phyloP scores from a whole-genome alignment of 2,888 invertebrate species.

The Dendrolimus pini region DNA sequence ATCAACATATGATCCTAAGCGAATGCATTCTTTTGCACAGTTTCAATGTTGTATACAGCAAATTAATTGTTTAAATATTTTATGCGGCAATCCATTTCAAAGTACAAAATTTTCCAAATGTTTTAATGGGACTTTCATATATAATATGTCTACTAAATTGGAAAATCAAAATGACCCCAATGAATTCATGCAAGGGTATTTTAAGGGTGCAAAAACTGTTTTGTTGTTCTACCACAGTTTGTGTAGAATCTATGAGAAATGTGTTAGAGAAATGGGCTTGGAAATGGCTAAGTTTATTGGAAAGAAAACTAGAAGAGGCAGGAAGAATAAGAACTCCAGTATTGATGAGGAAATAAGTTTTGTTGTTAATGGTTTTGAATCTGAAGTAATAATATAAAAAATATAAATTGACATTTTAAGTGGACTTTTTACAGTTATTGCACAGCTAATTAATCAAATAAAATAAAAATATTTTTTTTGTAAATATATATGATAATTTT shows the following conservation, averaged over 20 bases:
- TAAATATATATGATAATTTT: no score
- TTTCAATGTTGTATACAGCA: slow-evolving; percentile 80
- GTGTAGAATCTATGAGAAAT: slow-evolving; percentile 34
- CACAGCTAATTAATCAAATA: no score
- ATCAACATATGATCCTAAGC: slow-evolving; percentile 72
- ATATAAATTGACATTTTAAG: slow-evolving; percentile 16
- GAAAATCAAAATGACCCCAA: slow-evolving; percentile 72
- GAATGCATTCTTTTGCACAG: slow-evolving; percentile 80
- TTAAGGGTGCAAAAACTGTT: slow-evolving; percentile 51
- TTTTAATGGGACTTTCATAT: slow-evolving; percentile 86
- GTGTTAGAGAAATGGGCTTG: slow-evolving; percentile 37
- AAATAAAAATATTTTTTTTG: no score
- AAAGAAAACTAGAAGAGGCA: slow-evolving; percentile 33
- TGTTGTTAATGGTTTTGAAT: slow-evolving; percentile 58
- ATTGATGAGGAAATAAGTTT: slow-evolving; percentile 40
- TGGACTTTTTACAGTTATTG: no score
- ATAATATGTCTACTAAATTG: slow-evolving; percentile 82
- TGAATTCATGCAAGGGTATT: slow-evolving; percentile 68
- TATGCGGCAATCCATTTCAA: slow-evolving; percentile 78
- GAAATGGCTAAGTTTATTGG: slow-evolving; percentile 30
- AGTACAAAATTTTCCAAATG: slow-evolving; percentile 77
- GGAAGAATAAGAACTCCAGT: slow-evolving; percentile 26
- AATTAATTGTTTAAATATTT: slow-evolving; percentile 78
- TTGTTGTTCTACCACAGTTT: slow-evolving; percentile 52
- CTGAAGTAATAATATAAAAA: slow-evolving; percentile 43